A percentile compares a stretch with the other conserved stretches of the same genome.
phyloP scores from a whole-genome alignment of 2,888 invertebrate species.

The Tetropium fuscum region DNA sequence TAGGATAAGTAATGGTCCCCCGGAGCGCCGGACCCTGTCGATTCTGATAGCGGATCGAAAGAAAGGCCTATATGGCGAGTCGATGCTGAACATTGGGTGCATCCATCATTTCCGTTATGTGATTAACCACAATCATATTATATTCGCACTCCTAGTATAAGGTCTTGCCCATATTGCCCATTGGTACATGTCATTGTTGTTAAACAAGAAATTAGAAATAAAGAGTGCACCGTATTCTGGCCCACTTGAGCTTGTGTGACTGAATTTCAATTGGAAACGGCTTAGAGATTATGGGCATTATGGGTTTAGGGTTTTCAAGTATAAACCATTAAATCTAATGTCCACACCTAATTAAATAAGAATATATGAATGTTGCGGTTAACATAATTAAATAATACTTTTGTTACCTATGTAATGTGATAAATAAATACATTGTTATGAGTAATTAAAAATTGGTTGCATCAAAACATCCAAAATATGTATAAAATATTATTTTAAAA shows the following conservation, averaged over 20 bases:
- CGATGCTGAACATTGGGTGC: slow-evolving; percentile 62
- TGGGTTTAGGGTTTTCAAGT: slow-evolving; percentile 1
- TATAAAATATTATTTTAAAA: too few species aligned
- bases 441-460: too few species aligned
- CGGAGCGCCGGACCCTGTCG: slow-evolving; percentile 56
- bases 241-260: slow-evolving; percentile 31
- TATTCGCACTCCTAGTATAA: slow-evolving; percentile 53
- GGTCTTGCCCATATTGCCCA: slow-evolving; percentile 43
- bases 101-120: slow-evolving; percentile 64
- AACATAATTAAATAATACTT: too few species aligned
- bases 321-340: not conserved
- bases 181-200: slow-evolving; percentile 48
- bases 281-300: slow-evolving; percentile 7
- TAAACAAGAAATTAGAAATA: slow-evolving; percentile 51
- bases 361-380: too few species aligned
- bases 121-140: slow-evolving; percentile 66
- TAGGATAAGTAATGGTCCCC: slow-evolving; percentile 66
- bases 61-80: slow-evolving; percentile 26
- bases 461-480: too few species aligned
- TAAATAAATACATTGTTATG: too few species aligned
- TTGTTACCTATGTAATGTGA: too few species aligned
- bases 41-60: slow-evolving; percentile 42
- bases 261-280: slow-evolving; percentile 15
- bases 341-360: not conserved
- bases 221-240: slow-evolving; percentile 33